phyloP scores from a whole-genome alignment of 2,888 invertebrate species.

The Rhagonycha fulva region DNA sequence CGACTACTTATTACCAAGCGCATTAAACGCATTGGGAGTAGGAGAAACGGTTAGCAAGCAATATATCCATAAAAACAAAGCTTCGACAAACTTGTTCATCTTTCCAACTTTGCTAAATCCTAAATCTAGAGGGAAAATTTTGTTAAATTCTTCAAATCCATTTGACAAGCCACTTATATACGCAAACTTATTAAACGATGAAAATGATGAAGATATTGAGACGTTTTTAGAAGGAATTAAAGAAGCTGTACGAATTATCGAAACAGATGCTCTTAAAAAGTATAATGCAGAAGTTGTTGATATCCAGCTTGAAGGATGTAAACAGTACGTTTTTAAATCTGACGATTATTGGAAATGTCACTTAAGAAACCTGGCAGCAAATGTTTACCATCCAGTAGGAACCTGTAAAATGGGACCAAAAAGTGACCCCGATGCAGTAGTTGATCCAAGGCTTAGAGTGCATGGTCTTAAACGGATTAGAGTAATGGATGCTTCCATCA shows the following conservation, averaged over 20 bases:
- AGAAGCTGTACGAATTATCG: neutral
- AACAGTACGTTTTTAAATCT: conserved; percentile 39
- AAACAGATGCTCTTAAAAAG: conserved; percentile 1
- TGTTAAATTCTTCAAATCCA: neutral
- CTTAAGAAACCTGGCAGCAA: conserved; percentile 33
- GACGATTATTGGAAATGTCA: conserved; percentile 62
- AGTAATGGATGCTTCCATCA: conserved; percentile 79
- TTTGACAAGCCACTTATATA: conserved; percentile 59
- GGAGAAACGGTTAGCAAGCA: neutral
- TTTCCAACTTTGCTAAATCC: neutral
- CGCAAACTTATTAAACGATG: conserved; percentile 62
- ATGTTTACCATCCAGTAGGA: conserved; percentile 34
- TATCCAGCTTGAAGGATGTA: conserved; percentile 39
- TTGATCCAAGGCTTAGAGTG: conserved; percentile 68
- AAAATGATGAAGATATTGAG: neutral
- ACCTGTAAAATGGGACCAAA: conserved; percentile 76
- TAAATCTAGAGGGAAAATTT: conserved; percentile 5
- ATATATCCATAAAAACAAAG: neutral
- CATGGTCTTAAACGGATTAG: conserved; percentile 69
- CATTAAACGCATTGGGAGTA: neutral
- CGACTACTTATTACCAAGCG: neutral
- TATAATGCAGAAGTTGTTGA: neutral
- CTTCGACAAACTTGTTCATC: neutral
- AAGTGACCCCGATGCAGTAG: conserved; percentile 74
- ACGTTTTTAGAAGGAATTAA: neutral